phyloP scores from a whole-genome alignment of 2,888 invertebrate species.

The Cryptus viduatorius region DNA sequence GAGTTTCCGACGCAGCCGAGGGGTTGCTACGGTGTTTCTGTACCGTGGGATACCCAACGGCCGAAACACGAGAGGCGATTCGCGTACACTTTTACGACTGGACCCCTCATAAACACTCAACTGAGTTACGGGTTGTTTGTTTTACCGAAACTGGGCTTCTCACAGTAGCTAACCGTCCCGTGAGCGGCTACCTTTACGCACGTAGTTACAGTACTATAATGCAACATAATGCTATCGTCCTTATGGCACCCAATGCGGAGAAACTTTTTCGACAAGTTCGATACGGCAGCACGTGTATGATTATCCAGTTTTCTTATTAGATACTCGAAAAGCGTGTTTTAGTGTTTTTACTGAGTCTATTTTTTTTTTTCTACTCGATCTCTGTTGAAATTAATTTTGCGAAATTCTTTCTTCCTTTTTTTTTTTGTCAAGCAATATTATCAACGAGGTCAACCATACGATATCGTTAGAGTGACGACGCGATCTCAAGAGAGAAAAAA shows the following conservation, averaged over 20 bases:
- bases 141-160: constrained; percentile 78
- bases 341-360: constrained; percentile 14
- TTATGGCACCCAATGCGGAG: neutral
- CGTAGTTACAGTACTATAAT: constrained; percentile 37
- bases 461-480: constrained; percentile 44
- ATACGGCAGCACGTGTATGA: constrained; percentile 9
- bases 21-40: constrained; percentile 68
- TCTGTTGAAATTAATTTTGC: constrained; percentile 11
- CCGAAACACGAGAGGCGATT: constrained; percentile 78
- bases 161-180: constrained; percentile 47
- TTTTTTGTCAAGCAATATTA: constrained; percentile 22
- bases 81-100: constrained; percentile 82
- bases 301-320: constrained; percentile 20
- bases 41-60: constrained; percentile 73
- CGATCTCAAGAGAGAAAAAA: constrained; percentile 44
- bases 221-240: constrained; percentile 24
- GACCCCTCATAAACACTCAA: constrained; percentile 82
- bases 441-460: constrained; percentile 18
- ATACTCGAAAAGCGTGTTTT: neutral
- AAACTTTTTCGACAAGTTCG: neutral
- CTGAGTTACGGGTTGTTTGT: constrained; percentile 84
- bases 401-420: constrained; percentile 10
- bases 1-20: constrained; percentile 61
- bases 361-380: neutral
- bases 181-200: constrained; percentile 19